These are phyloP conservation scores for Ectemnius cavifrons DNA, from an alignment of 2,888 invertebrate species.

Conservation along the genomic window DNA sequence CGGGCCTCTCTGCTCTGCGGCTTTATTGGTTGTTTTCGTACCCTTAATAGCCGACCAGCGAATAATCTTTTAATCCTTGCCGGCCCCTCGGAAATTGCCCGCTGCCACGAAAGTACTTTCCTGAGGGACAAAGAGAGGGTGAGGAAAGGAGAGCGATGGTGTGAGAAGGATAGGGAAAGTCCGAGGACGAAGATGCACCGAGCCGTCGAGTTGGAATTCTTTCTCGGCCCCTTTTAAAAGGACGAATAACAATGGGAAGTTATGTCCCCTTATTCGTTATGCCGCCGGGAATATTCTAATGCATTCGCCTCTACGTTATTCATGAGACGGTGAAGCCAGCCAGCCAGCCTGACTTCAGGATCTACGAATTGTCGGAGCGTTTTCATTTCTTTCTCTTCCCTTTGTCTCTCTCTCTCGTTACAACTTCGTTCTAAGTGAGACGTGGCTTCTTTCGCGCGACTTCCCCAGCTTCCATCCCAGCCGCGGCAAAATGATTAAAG, in stretches of 20 bases:
- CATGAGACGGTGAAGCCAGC: slow-evolving; percentile 52
- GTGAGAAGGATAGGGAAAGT: background rate
- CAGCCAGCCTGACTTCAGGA: slow-evolving; percentile 43
- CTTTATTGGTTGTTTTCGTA: background rate
- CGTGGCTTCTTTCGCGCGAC: slow-evolving; percentile 9
- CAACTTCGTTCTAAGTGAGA: slow-evolving; percentile 28
- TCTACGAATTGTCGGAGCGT: slow-evolving; percentile 61
- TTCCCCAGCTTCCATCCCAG: slow-evolving; percentile 4
- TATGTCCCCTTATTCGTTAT: slow-evolving; percentile 63
- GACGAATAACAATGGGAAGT: slow-evolving; percentile 61
- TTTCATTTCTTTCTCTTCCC: slow-evolving; percentile 47
- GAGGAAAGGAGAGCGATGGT: no score
- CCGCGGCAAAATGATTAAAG: slow-evolving; percentile 31
- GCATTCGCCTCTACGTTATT: slow-evolving; percentile 61
- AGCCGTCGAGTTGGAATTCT: slow-evolving; percentile 28
- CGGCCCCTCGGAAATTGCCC: slow-evolving; percentile 3
- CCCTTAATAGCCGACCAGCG: background rate
- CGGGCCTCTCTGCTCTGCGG: background rate
- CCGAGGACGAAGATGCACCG: background rate
- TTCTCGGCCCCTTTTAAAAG: slow-evolving; percentile 30
- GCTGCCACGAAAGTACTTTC: slow-evolving; percentile 15
- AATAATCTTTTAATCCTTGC: slow-evolving; percentile 34
- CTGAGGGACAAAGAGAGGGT: background rate
- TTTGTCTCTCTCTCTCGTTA: slow-evolving; percentile 52
- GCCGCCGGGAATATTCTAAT: slow-evolving; percentile 64